Evolutionary conservation across 2,888 invertebrate species (phyloP), one percentile per base, ranked within the genome.

Genomic region (Taenaris catops): DNA sequence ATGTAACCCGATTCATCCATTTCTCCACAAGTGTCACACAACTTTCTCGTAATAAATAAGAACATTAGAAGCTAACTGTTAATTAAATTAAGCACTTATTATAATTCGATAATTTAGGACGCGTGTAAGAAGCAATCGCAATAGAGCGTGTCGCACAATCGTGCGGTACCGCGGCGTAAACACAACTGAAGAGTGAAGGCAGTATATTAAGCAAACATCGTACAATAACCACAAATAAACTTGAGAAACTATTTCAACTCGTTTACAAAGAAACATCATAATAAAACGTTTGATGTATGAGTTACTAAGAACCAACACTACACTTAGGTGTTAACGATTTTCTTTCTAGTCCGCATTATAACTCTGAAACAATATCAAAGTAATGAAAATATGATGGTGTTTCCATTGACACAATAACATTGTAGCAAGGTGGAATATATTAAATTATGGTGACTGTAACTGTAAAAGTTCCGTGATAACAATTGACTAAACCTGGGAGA

Each of bases 181-280:
- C 63, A 59, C 59, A 53, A 73, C 73, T 75, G 65, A 63, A 63
- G 59, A 54, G 55, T 49, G 39, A 41, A 47, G 42, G 37, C 41
- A 24, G 45, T 34, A 27, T 29, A 34, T 35, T 41, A 23, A 63
- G 67, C 69, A 67, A 71, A 74, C 65, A 76, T 72, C 64, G 64
- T 60, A 57, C 37, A 41, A 61, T 65, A 62, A 40, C 41, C 36
- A 32, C 62, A 60, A 62, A 68, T 63, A 61, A 65, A 68, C 68
- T 48, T 43, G 43, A 47, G 62, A 67, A 63, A 55, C 55, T 47
- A 46, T 48, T 49, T 31, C 27, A 39, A 41, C 39, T 47, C 44
- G 46, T 47, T 49, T 48, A 46, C 44, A 25, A 21, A 29, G 18
- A 31, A 41, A 34, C 10, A 20, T 17, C 12, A 25, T 14, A 32